Base-by-base conservation (phyloP, 2,888 invertebrate species). In the Lamellibrachia columna region DNA sequence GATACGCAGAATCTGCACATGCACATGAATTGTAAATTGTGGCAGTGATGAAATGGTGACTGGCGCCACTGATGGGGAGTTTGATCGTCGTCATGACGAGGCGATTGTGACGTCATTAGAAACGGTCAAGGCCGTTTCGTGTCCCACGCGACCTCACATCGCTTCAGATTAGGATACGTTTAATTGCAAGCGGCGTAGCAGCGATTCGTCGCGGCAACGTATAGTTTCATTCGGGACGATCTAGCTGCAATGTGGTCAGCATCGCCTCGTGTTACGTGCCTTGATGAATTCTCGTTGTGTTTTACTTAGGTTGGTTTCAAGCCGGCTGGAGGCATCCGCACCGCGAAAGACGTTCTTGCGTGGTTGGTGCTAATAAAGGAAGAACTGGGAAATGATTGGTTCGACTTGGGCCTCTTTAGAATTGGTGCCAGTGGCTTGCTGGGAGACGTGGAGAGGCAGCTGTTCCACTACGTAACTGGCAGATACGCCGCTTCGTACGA, bases 281-380 rank as follows among this genome's bases (percentile, higher is more conserved):
- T 75, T 75, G 91, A 40, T 1, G 40, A 1, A 1, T 28, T 53
- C 2, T 90, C 4, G 15, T 15, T 91, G 91, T 91, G 2, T 52
- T 91, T 95, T 96, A 91, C 95, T n/a, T 22, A 98, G 98, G 98
- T 99, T 94, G 99, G 99, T 2, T 97, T 99, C 93, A 99, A 99
- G 97, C 99, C 99, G 52, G 99, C 99, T 52, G 99, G 99, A 28
- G 99, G 99, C 9, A 98, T 99, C 91, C 97, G 98, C 94, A 98
- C 98, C 0, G 97, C 98, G 0, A 97, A 97, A 91, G 99, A 99
- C 96, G 98, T 98, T 0, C 97, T 99, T 58, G 97, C 98, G 93
- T 99, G 99, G 99, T 97, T 99, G 95, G 97, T 98, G 6, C 96
- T 99, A 93, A 97, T 99, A 9, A 97, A 98, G 95, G 98, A 98